phyloP scores from a whole-genome alignment of 2,888 invertebrate genomes.

The Pachliopta kotzebuea region DNA sequence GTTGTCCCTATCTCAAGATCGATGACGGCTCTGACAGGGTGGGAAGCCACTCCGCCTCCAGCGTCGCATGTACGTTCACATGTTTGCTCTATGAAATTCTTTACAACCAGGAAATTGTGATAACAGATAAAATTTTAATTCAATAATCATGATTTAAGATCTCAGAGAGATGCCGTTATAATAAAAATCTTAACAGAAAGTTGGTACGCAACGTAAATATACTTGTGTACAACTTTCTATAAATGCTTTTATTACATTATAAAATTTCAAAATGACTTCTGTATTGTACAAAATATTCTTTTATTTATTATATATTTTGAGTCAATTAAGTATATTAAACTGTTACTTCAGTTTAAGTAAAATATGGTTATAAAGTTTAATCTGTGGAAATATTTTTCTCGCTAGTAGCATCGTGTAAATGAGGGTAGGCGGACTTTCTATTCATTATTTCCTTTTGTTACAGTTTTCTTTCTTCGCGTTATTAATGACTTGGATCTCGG shows the following conservation, averaged over 20 bases:
- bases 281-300: no score
- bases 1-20: conserved; percentile 36
- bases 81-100: conserved; percentile 40
- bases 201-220: not conserved
- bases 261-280: not conserved
- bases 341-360: not conserved
- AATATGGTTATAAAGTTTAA: conserved; percentile 2
- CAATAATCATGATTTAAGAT: conserved; percentile 25
- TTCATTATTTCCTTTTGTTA: conserved; percentile 40
- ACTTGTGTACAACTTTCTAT: not conserved
- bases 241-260: not conserved
- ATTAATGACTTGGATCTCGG: conserved; percentile 54
- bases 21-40: conserved; percentile 40
- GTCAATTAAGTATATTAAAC: no score
- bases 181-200: not conserved
- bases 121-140: conserved; percentile 32
- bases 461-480: conserved; percentile 42
- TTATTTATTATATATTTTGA: no score
- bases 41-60: conserved; percentile 35
- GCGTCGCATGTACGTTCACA: conserved; percentile 28
- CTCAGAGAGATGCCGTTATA: conserved; percentile 10
- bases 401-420: conserved; percentile 23
- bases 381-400: conserved; percentile 15
- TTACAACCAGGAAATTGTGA: conserved; percentile 31
- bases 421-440: conserved; percentile 34